Percentiles rank a stretch among this genome's conserved stretches.
These are phyloP conservation scores for Lepidostoma basale DNA, from an alignment of 1,140 invertebrate genomes.

Conservation along the genomic window DNA sequence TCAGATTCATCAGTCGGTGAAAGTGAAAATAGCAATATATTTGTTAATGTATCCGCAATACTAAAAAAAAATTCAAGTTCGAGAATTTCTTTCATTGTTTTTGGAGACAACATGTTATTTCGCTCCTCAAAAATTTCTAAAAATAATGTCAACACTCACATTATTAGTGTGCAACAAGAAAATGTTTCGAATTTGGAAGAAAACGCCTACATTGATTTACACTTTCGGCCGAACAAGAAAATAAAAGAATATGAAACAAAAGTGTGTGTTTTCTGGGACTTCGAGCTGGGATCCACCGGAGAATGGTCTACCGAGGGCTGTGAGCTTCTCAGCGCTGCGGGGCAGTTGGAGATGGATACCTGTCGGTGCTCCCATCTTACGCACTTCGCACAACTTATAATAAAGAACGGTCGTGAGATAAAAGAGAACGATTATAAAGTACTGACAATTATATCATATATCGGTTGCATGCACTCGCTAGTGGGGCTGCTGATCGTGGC, in stretches of 20 bases:
- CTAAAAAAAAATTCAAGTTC: conserved; percentile 42
- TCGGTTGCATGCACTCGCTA: conserved; percentile 56
- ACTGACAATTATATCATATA: conserved; percentile 53
- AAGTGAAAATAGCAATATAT: conserved; percentile 48
- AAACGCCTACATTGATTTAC: conserved; percentile 55
- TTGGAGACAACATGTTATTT: conserved; percentile 56
- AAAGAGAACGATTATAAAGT: conserved; percentile 16
- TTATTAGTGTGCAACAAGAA: conserved; percentile 49
- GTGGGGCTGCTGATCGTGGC: conserved; percentile 54
- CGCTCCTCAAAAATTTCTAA: conserved; percentile 17
- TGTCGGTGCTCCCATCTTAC: conserved; percentile 60
- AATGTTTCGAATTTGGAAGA: conserved; percentile 50
- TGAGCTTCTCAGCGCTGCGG: conserved; percentile 27
- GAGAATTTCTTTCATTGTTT: conserved; percentile 57
- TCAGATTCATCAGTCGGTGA: neutral
- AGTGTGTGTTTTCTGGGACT: conserved; percentile 58
- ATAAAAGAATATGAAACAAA: conserved; percentile 49
- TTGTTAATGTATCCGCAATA: conserved; percentile 52
- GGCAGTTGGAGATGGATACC: conserved; percentile 50
- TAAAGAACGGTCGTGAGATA: neutral
- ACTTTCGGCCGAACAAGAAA: conserved; percentile 46
- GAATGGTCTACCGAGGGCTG: conserved; percentile 57
- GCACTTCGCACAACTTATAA: conserved; percentile 59
- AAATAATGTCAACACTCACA: conserved; percentile 45
- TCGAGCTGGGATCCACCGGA: conserved; percentile 49